These are phyloP conservation scores for Epistrophe grossulariae DNA, from an alignment of 2,888 invertebrate species.

Conservation along the genomic window DNA sequence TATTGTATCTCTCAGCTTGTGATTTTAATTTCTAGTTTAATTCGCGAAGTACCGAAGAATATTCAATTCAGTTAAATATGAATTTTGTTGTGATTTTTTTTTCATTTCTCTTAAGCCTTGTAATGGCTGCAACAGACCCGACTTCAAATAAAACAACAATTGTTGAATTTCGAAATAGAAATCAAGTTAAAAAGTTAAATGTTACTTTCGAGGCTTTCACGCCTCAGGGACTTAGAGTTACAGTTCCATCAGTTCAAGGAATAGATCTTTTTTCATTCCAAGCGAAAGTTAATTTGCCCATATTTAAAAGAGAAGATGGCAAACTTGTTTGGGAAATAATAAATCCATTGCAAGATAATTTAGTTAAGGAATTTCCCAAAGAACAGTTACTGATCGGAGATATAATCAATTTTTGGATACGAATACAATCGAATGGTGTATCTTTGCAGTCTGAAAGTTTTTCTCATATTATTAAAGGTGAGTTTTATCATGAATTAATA, in stretches of 20 bases:
- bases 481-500: background rate
- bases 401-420: slow-evolving; percentile 59
- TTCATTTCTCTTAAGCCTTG: background rate
- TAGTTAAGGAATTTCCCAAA: slow-evolving; percentile 38
- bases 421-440: slow-evolving; percentile 46
- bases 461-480: slow-evolving; percentile 51
- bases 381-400: slow-evolving; percentile 48
- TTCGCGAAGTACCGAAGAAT: background rate
- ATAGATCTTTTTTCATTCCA: slow-evolving; percentile 53
- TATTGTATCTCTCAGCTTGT: background rate
- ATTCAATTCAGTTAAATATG: background rate
- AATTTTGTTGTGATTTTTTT: slow-evolving; percentile 16
- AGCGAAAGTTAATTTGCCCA: slow-evolving; percentile 45
- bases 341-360: slow-evolving; percentile 3
- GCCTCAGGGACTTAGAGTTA: slow-evolving; percentile 36
- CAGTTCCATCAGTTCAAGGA: slow-evolving; percentile 14
- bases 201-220: slow-evolving; percentile 47
- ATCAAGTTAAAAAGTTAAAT: background rate
- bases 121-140: background rate
- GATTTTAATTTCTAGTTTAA: slow-evolving; percentile 13
- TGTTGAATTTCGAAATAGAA: slow-evolving; percentile 44
- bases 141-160: slow-evolving; percentile 3
- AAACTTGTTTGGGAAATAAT: slow-evolving; percentile 31
- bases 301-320: slow-evolving; percentile 37
- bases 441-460: slow-evolving; percentile 42